Percentiles rank a stretch among this genome's conserved stretches.
phyloP scores from a whole-genome alignment of 1,140 invertebrate species.

The Zelostemma sp. region DNA sequence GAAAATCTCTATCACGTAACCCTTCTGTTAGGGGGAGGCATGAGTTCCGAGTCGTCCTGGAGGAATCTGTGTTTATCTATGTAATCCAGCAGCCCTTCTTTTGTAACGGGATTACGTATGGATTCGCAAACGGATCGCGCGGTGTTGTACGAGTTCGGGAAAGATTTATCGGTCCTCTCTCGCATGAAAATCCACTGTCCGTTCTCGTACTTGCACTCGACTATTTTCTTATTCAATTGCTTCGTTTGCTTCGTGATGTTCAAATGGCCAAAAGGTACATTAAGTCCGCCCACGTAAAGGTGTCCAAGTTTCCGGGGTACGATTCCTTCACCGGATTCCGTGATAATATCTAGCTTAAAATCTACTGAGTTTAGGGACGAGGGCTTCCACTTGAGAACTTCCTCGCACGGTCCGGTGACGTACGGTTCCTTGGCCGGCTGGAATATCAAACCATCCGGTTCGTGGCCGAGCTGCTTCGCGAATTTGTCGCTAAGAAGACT shows the following conservation, averaged over 20 bases:
- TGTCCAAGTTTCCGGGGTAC: conserved; percentile 81
- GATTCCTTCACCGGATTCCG: conserved; percentile 80
- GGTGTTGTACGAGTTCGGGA: conserved; percentile 90
- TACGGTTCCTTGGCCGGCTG: conserved; percentile 93
- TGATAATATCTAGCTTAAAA: conserved; percentile 89
- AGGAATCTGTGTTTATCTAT: conserved; percentile 76
- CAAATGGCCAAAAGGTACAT: conserved; percentile 79
- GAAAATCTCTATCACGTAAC: conserved; percentile 23
- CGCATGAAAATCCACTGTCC: conserved; percentile 94
- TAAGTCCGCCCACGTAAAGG: conserved; percentile 83
- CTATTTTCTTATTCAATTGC: conserved; percentile 91
- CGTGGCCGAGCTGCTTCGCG: conserved; percentile 85
- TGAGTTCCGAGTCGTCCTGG: conserved; percentile 74
- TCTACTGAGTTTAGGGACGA: conserved; percentile 94
- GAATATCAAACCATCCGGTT: conserved; percentile 98
- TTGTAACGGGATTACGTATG: conserved; percentile 85
- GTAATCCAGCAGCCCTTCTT: conserved; percentile 80
- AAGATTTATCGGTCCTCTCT: conserved; percentile 96
- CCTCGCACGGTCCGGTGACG: conserved; percentile 81
- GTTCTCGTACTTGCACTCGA: conserved; percentile 91
- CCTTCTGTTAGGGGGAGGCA: conserved; percentile 71
- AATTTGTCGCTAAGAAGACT: conserved; percentile 90
- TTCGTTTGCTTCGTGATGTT: conserved; percentile 83
- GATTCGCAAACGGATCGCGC: conserved; percentile 79
- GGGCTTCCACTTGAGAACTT: conserved; percentile 98